Evolutionary conservation across 2,888 invertebrate genomes (phyloP).

Genomic region (Drosophila colorata): DNA sequence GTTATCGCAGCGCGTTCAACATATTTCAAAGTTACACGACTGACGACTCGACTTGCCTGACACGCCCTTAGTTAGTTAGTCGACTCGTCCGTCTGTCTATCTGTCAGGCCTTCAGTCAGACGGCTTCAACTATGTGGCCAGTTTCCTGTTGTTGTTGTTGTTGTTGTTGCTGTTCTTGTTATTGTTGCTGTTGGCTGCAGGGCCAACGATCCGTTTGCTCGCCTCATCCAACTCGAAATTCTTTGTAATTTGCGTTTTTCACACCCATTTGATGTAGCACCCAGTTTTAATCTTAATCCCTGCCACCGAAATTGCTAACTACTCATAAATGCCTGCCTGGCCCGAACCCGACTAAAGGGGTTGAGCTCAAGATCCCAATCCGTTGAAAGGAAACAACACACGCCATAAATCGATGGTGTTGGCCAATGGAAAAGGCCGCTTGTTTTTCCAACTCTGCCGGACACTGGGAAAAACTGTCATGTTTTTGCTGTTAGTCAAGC

Average conservation of each 20-base stretch:
- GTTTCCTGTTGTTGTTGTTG: slow-evolving; percentile 64
- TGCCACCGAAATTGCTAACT: slow-evolving; percentile 80
- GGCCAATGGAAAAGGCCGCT: slow-evolving; percentile 56
- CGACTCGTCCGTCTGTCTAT: slow-evolving; percentile 41
- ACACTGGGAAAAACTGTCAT: slow-evolving; percentile 74
- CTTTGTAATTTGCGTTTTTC: slow-evolving; percentile 81
- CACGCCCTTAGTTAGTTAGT: slow-evolving; percentile 79
- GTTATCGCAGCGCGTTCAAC: slow-evolving; percentile 74
- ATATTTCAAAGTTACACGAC: slow-evolving; percentile 82
- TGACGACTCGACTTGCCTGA: slow-evolving; percentile 72
- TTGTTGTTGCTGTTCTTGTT: not conserved
- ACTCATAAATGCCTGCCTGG: slow-evolving; percentile 50
- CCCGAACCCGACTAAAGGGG: slow-evolving; percentile 22
- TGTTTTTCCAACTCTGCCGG: slow-evolving; percentile 22
- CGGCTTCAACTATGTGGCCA: slow-evolving; percentile 66
- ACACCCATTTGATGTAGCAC: slow-evolving; percentile 77
- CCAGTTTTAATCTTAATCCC: slow-evolving; percentile 78
- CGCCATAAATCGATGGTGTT: slow-evolving; percentile 76
- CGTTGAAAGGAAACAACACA: slow-evolving; percentile 24
- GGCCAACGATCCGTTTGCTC: slow-evolving; percentile 31
- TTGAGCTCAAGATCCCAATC: slow-evolving; percentile 32
- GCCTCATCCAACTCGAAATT: slow-evolving; percentile 49
- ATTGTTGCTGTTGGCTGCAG: slow-evolving; percentile 26
- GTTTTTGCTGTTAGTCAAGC: slow-evolving; percentile 65
- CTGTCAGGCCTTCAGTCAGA: slow-evolving; percentile 59